Conservation (phyloP, 1,140 invertebrate species). For the Atopsyche davidsoni region DNA sequence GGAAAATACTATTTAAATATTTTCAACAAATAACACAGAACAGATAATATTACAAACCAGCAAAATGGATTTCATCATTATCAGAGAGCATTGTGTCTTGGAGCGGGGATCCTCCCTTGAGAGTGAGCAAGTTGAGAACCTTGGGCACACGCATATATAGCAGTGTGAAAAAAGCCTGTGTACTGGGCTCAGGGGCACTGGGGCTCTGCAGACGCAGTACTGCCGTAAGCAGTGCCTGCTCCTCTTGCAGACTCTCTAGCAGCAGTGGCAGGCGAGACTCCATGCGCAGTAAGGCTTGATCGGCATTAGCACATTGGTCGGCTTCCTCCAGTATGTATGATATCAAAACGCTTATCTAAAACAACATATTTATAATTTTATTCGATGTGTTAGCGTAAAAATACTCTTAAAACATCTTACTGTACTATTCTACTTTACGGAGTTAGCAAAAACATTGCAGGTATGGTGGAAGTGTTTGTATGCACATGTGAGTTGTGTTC, state of each 20-base stretch:
- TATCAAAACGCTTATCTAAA: constrained; percentile 56
- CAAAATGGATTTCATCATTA: constrained; percentile 17
- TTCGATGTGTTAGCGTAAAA: no score
- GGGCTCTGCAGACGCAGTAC: constrained; percentile 43
- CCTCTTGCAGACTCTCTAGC: constrained; percentile 58
- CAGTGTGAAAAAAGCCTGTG: constrained; percentile 50
- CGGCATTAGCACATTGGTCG: constrained; percentile 38
- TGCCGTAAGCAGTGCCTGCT: constrained; percentile 47
- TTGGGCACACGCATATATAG: constrained; percentile 54
- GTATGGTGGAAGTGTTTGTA: no score
- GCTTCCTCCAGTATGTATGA: constrained; percentile 73
- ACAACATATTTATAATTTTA: constrained; percentile 9
- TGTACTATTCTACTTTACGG: no score
- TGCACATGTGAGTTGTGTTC: no score
- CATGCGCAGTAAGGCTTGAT: constrained; percentile 45
- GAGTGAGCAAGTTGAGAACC: constrained; percentile 38
- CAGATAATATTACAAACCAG: no score
- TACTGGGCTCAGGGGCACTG: constrained; percentile 32
- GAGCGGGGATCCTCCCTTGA: constrained; percentile 35
- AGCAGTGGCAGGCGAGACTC: constrained; percentile 64
- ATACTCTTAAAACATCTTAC: no score
- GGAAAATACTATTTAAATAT: no score
- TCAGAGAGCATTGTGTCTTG: constrained; percentile 19
- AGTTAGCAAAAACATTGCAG: no score
- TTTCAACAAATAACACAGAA: no score